Evolutionary conservation across 2,888 invertebrate genomes (phyloP), one percentile per base, ranked within the genome.

Genomic region (Chymomyza amoena): DNA sequence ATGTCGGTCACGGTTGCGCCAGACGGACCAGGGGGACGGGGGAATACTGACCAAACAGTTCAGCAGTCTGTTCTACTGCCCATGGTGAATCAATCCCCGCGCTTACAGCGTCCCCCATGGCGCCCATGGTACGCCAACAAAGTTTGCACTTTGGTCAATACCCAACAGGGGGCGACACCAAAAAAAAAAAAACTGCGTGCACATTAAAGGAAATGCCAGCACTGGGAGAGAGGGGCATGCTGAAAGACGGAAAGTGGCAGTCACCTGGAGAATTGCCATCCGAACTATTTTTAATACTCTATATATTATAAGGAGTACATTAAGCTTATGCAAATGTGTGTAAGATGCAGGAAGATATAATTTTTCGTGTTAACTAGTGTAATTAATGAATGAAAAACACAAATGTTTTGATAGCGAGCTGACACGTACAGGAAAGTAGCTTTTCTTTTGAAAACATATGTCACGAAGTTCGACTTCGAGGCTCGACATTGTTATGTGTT

Each of bases 1-100:
- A 86, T 84, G 82, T 84, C 84, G 84, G 82, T 87, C 87, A 82
- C 70, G 82, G 79, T 72, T 77, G 73, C 73, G 78, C 65, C 66
- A 68, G 39, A 45, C 39, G 39, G 39, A 13, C 39, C n/a, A n/a
- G n/a, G n/a, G n/a, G n/a, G n/a, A n/a, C n/a, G n/a, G 39, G 39
- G 39, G 13, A 7, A 9, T 32, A 45, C 39, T 57, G 84, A 39
- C 36, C 68, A 74, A 18, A n/a, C 59, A n/a, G 39, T 45, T 45
- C 39, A 45, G 39, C 39, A 45, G 39, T 45, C 39, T 45, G 39
- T 45, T 45, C 39, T 13, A 13, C 13, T 13, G 39, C 18, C 28
- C 32, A 15, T 59, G 25, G 25, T 59, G 25, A 59, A 1, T 9
- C 28, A 57, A 57, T 57, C 39, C 39, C 39, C 39, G 39, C 39